Percentiles rank a stretch among this genome's conserved stretches.
phyloP scores from a whole-genome alignment of 1,140 invertebrate genomes.

The Neodiprion pinetum region DNA sequence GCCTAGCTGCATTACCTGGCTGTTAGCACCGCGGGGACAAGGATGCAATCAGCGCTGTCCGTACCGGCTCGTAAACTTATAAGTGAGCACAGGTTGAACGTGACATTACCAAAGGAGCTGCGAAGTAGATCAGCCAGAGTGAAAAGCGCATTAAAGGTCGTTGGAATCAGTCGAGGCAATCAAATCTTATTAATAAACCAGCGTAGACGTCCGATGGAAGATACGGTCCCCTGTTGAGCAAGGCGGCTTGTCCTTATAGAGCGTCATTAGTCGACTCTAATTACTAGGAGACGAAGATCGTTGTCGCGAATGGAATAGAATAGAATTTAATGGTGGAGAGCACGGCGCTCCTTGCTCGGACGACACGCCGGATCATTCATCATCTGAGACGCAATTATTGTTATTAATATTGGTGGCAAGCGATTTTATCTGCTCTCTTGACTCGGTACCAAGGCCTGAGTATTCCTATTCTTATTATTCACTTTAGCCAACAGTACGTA shows the following conservation, averaged over 20 bases:
- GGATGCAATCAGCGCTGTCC: neutral
- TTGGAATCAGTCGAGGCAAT: slow-evolving; percentile 32
- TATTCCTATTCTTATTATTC: neutral
- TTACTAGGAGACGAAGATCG: slow-evolving; percentile 50
- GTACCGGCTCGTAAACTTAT: no score
- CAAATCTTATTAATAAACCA: slow-evolving; percentile 42
- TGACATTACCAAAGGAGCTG: neutral
- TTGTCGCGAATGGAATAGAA: slow-evolving; percentile 40
- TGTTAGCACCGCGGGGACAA: neutral
- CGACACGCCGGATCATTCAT: slow-evolving; percentile 48
- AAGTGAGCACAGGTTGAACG: neutral
- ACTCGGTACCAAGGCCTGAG: neutral
- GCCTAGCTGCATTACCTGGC: neutral
- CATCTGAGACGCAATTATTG: slow-evolving; percentile 52
- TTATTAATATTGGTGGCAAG: slow-evolving; percentile 51
- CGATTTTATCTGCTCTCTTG: neutral
- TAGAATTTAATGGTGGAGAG: slow-evolving; percentile 37
- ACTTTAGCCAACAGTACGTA: neutral
- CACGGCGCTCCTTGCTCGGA: slow-evolving; percentile 37
- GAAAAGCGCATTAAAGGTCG: slow-evolving; percentile 3
- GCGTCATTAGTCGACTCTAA: slow-evolving; percentile 55
- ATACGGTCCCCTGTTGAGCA: slow-evolving; percentile 35
- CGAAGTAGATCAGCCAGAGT: neutral
- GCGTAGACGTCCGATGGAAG: slow-evolving; percentile 38
- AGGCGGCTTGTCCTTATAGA: slow-evolving; percentile 42